Percentiles rank a stretch among this genome's conserved stretches.
Evolutionary conservation across 2,797 vertebrate genomes (phyloP).

Genomic region (Cheirogaleus major): DNA sequence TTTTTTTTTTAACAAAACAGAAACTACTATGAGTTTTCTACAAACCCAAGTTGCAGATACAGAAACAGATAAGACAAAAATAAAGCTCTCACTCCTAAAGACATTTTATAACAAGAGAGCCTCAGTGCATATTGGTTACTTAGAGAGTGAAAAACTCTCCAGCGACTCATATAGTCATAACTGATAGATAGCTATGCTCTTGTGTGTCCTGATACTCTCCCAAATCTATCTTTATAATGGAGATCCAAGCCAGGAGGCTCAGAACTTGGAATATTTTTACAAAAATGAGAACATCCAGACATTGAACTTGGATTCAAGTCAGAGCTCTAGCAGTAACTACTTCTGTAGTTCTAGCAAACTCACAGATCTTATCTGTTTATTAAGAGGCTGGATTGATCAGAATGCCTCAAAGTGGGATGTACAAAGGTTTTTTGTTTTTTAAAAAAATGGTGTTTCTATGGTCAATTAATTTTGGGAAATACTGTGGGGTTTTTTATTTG

Average conservation of each 20-base stretch:
- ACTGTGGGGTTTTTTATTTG: not conserved
- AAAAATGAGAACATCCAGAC: not conserved
- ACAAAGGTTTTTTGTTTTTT: not conserved
- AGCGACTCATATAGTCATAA: not conserved
- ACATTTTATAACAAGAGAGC: not conserved
- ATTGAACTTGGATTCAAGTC: not conserved
- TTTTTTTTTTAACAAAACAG: conserved; percentile 57
- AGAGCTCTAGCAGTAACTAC: not conserved
- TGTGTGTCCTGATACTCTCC: not conserved
- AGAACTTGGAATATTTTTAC: conserved; percentile 22
- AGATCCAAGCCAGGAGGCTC: not conserved
- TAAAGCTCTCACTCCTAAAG: conserved; percentile 26
- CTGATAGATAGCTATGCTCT: not conserved
- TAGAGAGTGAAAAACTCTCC: conserved; percentile 47
- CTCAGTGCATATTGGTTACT: conserved; percentile 13
- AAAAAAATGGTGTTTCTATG: not conserved
- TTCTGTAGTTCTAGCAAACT: not conserved
- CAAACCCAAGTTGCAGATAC: conserved; percentile 46
- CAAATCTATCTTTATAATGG: conserved; percentile 54
- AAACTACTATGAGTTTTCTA: not conserved
- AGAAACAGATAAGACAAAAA: conserved; percentile 44
- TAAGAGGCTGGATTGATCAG: not conserved
- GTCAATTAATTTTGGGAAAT: not conserved
- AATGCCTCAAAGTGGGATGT: not conserved
- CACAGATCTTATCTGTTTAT: not conserved